Base-by-base conservation (phyloP, 2,797 vertebrate species). In the Hylomyscus alleni region DNA sequence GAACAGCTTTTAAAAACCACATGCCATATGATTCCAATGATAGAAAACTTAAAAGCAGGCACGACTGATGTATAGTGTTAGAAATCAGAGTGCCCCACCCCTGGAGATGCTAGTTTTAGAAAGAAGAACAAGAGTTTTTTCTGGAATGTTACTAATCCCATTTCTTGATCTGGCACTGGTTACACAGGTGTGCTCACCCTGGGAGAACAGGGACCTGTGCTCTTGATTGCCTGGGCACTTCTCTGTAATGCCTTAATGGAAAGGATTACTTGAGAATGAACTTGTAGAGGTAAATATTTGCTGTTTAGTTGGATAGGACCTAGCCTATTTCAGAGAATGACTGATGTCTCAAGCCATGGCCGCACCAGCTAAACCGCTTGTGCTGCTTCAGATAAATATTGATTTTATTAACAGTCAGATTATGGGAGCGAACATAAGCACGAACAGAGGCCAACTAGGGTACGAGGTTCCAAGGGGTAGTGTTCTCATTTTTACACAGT, bases 351-450 rank as follows among this genome's bases (percentile, higher is more conserved):
- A 90, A 94, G 50, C 17, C 58, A 56, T 72, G 17, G 15, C 9
- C 56, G 3, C 1, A 65, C 19, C 40, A 34, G 26, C 3, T 56
- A 80, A 65, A 50, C 34, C 0, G 19, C 37, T 90, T 93, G 40
- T 75, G 31, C 89, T 81, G 82, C 44, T 75, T 91, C 72, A 95
- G 52, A 84, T 88, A 81, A 93, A 95, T 92, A 83, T 17, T 93
- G 37, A 96, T 81, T 90, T 90, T 65, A 81, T 52, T 54, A 93
- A 87, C 20, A 50, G 19, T 73, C 85, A 62, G 52, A 26, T 54
- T 91, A 95, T 24, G 14, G 62, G 26, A 86, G 54, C 24, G 47
- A 83, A 26, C 65, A 26, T 24, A 75, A 93, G 31, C 37, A 54
- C 12, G n/a, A 73, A 85, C 8, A 67, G 37, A 94, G 6, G 12